phyloP scores from a whole-genome alignment of 2,113 vertebrate genomes.

The Bos indicus region DNA sequence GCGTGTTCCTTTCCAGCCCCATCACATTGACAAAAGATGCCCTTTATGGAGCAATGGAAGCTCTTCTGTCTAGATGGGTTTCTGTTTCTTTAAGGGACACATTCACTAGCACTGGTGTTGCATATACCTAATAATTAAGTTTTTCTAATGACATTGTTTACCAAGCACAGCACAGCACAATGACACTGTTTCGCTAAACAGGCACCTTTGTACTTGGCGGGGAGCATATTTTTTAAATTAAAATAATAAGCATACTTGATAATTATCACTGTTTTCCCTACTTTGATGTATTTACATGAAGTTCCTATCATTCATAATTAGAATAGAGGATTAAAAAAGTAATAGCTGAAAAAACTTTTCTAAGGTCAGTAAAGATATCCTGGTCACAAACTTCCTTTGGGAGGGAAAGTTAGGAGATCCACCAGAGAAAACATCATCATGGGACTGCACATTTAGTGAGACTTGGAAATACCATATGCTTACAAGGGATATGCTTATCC shows the following conservation, averaged over 20 bases:
- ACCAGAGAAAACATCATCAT: neutral
- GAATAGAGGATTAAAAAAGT: neutral
- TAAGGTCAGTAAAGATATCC: neutral
- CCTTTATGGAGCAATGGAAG: neutral
- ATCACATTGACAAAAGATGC: neutral
- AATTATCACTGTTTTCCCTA: neutral
- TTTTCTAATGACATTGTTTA: neutral
- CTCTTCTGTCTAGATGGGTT: neutral
- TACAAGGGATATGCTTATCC: neutral
- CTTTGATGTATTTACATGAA: neutral
- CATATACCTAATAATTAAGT: neutral
- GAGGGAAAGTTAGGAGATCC: neutral
- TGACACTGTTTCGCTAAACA: neutral
- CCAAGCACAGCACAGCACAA: neutral
- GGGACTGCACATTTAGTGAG: neutral
- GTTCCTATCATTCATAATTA: neutral
- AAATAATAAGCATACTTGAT: neutral
- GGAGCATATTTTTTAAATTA: neutral
- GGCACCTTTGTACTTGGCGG: neutral
- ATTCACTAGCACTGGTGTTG: neutral
- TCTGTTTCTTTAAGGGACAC: neutral
- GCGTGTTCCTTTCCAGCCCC: neutral
- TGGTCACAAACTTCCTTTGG: neutral
- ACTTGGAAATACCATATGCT: neutral
- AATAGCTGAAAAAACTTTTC: neutral